Percentiles rank a stretch among this genome's conserved stretches.
Evolutionary conservation across 2,113 vertebrate species (phyloP).

Genomic region (Stercorarius parasiticus): DNA sequence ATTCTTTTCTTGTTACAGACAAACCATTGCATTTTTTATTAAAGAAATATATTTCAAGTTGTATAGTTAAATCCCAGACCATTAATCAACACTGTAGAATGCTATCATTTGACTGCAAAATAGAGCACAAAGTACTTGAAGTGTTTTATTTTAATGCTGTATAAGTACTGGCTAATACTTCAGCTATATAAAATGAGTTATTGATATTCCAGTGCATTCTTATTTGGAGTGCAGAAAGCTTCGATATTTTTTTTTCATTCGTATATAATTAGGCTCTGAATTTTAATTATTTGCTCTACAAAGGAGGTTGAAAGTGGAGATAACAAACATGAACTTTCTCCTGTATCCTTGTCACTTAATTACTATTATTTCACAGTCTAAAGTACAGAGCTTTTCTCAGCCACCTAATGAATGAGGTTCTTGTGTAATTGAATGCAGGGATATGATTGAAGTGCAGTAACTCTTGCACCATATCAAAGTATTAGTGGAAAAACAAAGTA

Average conservation of each 20-base stretch:
- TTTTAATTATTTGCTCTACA: constrained; percentile 33
- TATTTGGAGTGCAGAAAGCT: neutral
- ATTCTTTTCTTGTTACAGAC: neutral
- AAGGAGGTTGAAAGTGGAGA: neutral
- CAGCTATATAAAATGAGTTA: constrained; percentile 31
- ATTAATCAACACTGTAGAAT: neutral
- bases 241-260: neutral
- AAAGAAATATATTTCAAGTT: neutral
- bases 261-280: constrained; percentile 13
- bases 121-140: neutral
- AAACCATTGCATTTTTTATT: neutral
- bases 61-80: neutral
- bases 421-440: neutral
- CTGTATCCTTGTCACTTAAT: neutral
- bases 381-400: neutral
- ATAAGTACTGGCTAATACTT: neutral
- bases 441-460: neutral
- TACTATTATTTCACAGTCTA: neutral
- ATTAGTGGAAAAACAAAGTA: neutral
- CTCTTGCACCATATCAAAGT: neutral
- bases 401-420: neutral
- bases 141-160: constrained; percentile 1
- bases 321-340: neutral
- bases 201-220: neutral
- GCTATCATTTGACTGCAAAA: neutral